phyloP scores from a whole-genome alignment of 2,888 invertebrate genomes.

The Lepetodrilus schrolli region DNA sequence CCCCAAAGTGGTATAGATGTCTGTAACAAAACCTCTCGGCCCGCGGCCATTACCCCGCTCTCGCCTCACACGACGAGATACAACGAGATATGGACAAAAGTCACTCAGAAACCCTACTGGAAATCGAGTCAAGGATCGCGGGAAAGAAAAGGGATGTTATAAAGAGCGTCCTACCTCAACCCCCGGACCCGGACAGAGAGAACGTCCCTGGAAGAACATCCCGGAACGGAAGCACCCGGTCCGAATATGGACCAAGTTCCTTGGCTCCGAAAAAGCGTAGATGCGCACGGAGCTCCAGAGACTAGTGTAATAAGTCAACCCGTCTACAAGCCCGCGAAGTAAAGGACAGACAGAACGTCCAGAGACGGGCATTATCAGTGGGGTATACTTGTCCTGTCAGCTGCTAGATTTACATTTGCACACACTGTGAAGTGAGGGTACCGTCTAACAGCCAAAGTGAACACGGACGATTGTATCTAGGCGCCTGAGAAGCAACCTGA shows the following conservation, averaged over 20 bases:
- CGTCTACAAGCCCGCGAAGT: neutral
- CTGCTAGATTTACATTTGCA: slow-evolving; percentile 21
- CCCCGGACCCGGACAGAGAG: too few species aligned
- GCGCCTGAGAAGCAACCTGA: slow-evolving; percentile 2
- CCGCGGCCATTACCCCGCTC: neutral
- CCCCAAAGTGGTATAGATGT: neutral
- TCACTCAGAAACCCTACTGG: neutral
- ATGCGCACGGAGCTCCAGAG: neutral
- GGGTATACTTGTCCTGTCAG: slow-evolving; percentile 14
- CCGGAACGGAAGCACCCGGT: slow-evolving; percentile 4
- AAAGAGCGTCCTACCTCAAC: neutral
- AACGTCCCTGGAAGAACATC: neutral
- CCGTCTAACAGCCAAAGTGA: neutral
- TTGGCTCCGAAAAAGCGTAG: neutral
- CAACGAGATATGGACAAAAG: neutral
- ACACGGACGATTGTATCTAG: slow-evolving; percentile 13
- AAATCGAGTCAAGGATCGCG: neutral
- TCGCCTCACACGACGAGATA: slow-evolving; percentile 1
- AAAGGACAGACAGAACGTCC: neutral
- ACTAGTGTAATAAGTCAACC: neutral
- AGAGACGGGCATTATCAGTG: neutral
- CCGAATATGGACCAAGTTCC: neutral
- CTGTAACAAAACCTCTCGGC: neutral
- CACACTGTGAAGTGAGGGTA: neutral
- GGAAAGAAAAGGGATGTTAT: neutral